These are phyloP conservation scores for Perodicticus potto DNA, from an alignment of 2,797 vertebrate species.

Conservation along the genomic window DNA sequence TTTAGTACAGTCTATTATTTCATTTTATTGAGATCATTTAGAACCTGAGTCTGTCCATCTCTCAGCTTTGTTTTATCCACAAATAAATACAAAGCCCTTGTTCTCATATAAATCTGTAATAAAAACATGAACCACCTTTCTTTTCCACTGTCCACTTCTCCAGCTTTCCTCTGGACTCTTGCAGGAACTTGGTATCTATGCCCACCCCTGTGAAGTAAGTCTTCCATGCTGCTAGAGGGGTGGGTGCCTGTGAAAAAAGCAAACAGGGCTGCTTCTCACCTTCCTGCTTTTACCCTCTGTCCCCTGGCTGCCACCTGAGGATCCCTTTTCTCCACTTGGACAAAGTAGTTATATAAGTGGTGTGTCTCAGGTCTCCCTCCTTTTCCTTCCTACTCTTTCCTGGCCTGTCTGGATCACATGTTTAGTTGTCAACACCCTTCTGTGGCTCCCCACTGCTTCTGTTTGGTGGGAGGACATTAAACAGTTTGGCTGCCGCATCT, in stretches of 20 bases:
- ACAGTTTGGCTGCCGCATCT: neutral
- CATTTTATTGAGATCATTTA: neutral
- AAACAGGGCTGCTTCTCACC: neutral
- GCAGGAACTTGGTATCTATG: neutral
- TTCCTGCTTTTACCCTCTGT: neutral
- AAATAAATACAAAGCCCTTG: neutral
- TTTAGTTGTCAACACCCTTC: neutral
- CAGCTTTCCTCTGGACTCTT: neutral
- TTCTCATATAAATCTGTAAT: neutral
- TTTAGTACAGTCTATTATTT: neutral
- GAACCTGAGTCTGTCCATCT: neutral
- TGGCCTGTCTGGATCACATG: neutral
- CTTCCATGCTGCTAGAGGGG: neutral
- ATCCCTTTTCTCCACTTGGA: neutral
- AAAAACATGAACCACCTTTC: neutral
- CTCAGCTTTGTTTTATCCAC: neutral
- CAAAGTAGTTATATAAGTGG: neutral
- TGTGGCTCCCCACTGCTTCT: neutral
- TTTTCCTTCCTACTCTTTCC: neutral
- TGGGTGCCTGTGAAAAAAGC: neutral
- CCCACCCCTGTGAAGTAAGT: neutral
- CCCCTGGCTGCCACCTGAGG: neutral
- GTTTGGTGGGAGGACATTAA: neutral
- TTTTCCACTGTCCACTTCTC: neutral
- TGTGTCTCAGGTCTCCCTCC: neutral